phyloP scores from a whole-genome alignment of 1,140 invertebrate genomes.

The Batillaria attramentaria region DNA sequence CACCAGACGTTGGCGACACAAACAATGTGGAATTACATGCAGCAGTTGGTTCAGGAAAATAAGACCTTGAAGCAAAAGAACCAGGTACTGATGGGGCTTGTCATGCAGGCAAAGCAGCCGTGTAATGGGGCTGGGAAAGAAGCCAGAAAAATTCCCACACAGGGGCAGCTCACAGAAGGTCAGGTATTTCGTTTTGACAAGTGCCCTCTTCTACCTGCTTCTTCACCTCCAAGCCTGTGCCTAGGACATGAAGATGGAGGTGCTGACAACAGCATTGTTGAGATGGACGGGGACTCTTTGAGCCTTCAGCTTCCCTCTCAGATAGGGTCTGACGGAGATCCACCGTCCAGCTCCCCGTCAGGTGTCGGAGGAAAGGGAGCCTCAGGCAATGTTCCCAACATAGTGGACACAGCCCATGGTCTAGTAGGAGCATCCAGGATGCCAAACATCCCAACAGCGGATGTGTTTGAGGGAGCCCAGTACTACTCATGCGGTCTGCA shows the following conservation, averaged over 20 bases:
- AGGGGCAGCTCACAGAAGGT: background rate
- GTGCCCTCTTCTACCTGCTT: background rate
- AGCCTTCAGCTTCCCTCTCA: background rate
- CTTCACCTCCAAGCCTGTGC: background rate
- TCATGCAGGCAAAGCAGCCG: background rate
- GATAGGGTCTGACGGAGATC: conserved; percentile 4
- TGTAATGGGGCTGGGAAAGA: background rate
- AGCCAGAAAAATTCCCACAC: background rate
- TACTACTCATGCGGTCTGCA: background rate
- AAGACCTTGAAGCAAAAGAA: background rate
- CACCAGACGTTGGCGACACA: background rate
- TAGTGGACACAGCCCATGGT: background rate
- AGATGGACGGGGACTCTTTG: background rate
- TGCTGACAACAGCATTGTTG: background rate
- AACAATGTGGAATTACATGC: conserved; percentile 13
- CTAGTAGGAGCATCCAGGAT: background rate
- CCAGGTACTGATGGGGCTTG: background rate
- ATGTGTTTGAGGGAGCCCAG: background rate
- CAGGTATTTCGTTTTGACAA: conserved; percentile 16
- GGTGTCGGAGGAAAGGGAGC: background rate
- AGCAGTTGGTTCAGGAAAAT: background rate
- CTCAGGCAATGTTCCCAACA: background rate
- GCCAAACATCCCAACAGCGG: background rate
- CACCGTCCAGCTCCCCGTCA: background rate
- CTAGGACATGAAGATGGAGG: background rate